Evolutionary conservation across 2,888 invertebrate species (phyloP), one percentile per base, ranked within the genome.

Genomic region (Lottia scabra): DNA sequence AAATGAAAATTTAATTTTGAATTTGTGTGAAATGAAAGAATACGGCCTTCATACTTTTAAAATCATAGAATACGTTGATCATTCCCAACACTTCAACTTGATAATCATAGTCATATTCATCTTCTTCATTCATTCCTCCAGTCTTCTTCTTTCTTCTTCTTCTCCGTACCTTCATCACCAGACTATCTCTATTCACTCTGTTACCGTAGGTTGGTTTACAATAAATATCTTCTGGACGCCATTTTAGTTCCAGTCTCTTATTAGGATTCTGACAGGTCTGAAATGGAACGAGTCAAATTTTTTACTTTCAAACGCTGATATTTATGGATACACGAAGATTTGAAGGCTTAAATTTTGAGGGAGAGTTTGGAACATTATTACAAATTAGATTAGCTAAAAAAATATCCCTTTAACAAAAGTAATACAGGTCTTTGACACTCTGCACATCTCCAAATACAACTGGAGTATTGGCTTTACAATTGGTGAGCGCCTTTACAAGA

Each of bases 211-310:
- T 91, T 64, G 95, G 93, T 87, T 96, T 96, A 75, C 94, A 93
- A 86, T 92, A 96, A 16, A 93, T 92, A 90, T 97, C 96, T 1
- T 94, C 92, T 0, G 96, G 95, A 81, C 96, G 93, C 87, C 94
- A 96, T 71, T 92, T 91, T 16, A 98, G 86, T 79, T 95, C 94
- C 71, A 96, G 87, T 63, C 95, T 92, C 79, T 93, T 92, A 72
- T 93, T 92, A 64, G 91, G 90, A 62, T 91, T 91, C 65, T 90
- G 89, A 69, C 92, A 90, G 0, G 91, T 92, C 93, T 85, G 71
- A 10, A 75, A 72, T 13, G 56, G 16, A 46, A 65, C 1, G 38
- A 19, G 92, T 92, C 46, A 95, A 94, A 82, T 96, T 92, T n/a
- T n/a, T n/a, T n/a, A n/a, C n/a, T n/a, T n/a, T n/a, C n/a, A n/a